Evolutionary conservation across 2,888 invertebrate genomes (phyloP), one percentile per base, ranked within the genome.

Genomic region (Ganaspis brasiliensis): DNA sequence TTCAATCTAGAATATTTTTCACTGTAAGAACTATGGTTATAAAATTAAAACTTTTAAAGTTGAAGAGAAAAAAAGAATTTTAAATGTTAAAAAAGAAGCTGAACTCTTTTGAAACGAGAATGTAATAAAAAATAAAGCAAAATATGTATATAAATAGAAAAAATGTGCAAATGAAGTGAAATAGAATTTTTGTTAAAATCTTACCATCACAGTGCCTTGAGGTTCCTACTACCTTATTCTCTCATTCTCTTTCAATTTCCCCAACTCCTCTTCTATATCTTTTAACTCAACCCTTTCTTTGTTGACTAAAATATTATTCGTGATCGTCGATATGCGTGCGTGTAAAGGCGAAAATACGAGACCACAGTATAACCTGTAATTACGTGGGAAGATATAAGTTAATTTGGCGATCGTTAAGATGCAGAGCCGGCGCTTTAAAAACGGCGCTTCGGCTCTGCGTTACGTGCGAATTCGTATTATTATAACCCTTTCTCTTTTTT

Each of bases 381-480:
- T 80, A 79, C 76, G 79, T 75, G 79, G 77, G 74, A 79, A 81
- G 81, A 81, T 81, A 81, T 81, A 79, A 81, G 79, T 79, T 81
- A 81, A 80, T 79, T 81, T 81, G 79, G 61, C 77, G 77, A 75
- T 79, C 74, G 77, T 80, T 80, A 76, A 78, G 73, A 67, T 78
- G 73, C 45, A 78, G 78, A 80, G 80, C 74, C 78, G 78, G 80
- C 78, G 78, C 80, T 78, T 45, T 75, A 59, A 76, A 63, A 73
- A 67, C 70, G 73, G 73, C 73, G 56, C 56, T 40, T 21, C 21
- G 55, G 57, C 57, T 45, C 71, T 45, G 55, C 63, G 55, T 52
- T 74, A 67, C 77, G 72, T 77, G 77, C 74, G 72, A 71, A 74
- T 74, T 56, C 71, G 55, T 63, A 63, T 74, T 72, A 57, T 77